Base-by-base conservation (phyloP, 2,113 vertebrate genomes). In the Thalassarche chlororhynchos region DNA sequence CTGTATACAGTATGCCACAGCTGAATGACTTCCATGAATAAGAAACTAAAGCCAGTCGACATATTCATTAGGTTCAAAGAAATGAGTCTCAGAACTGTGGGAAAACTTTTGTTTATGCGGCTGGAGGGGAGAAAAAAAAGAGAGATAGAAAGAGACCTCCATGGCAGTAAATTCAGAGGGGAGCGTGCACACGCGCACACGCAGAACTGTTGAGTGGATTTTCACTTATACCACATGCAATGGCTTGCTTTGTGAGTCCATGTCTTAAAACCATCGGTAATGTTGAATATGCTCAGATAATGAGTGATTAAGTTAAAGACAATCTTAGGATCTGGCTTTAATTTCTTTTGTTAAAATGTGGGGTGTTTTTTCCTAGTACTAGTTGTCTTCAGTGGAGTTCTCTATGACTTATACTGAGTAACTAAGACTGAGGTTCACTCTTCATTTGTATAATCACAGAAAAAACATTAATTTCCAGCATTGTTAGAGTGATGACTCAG, bases 11-110 rank as follows among this genome's bases (percentile, higher is more conserved):
- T 81, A 85, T 21, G 93, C 65, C 88, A 97, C 96, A 98, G 96
- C 90, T 97, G 97, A 98, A 91, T 97, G 90, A 84, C 82, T 97
- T 89, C 84, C 91, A 92, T 97, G 97, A 98, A 97, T 97, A 70
- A 93, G 87, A 95, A 97, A 93, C 79, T 71, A 76, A 95, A 96
- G 84, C 95, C 69, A 46, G 96, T 92, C 7, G 0, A 95, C 84
- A 89, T 95, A 93, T 86, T 97, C 92, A 97, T 98, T 96, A 95
- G 82, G 72, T 97, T 96, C 91, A 96, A 97, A 96, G 95, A 92
- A 97, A 71, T 61, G 84, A 92, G 89, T 74, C 80, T 90, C 76
- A 80, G 87, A 90, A 90, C 94, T 97, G 95, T 98, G 97, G 96
- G 97, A 98, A 98, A 97, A 87, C 95, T 94, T 96, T 97, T 97